These are phyloP conservation scores for Ptyas mucosa DNA, from an alignment of 2,113 vertebrate genomes.

Conservation along the genomic window DNA sequence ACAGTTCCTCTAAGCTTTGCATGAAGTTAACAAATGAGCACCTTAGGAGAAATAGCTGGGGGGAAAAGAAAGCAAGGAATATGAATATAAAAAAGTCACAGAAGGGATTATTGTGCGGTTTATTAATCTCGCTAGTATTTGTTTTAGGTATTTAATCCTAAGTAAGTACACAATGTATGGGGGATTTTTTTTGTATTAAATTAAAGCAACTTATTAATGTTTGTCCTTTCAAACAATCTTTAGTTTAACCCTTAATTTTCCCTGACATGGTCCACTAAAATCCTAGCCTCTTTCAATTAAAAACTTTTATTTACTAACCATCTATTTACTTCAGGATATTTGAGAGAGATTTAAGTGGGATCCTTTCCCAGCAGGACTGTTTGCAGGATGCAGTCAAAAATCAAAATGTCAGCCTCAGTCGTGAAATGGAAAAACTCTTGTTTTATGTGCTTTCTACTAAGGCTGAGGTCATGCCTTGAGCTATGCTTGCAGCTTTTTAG, in stretches of 20 bases:
- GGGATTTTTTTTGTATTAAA: background rate
- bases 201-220: background rate
- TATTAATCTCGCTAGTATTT: background rate
- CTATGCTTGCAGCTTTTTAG: background rate
- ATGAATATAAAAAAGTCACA: background rate
- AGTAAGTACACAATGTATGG: background rate
- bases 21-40: conserved; percentile 9
- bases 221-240: background rate
- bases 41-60: conserved; percentile 5
- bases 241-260: background rate
- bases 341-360: background rate
- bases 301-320: background rate
- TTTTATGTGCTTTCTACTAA: background rate
- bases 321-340: background rate
- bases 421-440: background rate
- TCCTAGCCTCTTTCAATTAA: background rate
- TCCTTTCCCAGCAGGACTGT: background rate
- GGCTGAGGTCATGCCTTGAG: background rate
- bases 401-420: background rate
- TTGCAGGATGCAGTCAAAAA: background rate
- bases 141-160: conserved; percentile 4
- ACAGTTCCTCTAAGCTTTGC: conserved; percentile 6
- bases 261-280: background rate
- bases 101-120: background rate
- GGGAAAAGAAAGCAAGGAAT: background rate